A percentile compares a stretch with the other conserved stretches of the same genome.
Evolutionary conservation across 1,140 invertebrate species (phyloP).

Genomic region (Archivesica marissinica): DNA sequence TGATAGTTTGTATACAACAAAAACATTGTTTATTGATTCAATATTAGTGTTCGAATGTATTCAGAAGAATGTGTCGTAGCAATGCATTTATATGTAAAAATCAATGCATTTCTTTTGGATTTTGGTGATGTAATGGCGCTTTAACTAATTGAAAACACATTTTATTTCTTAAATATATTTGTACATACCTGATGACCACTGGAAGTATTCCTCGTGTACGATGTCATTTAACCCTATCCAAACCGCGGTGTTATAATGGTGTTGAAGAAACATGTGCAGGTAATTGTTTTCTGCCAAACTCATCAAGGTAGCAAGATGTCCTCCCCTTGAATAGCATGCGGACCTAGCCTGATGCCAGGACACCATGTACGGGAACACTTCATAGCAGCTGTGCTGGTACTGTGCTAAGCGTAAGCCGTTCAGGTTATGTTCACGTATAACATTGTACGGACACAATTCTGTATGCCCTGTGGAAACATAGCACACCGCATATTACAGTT

Average conservation of each 20-base stretch:
- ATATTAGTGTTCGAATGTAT: too few species aligned
- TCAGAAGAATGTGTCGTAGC: too few species aligned
- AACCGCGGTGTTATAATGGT: neutral
- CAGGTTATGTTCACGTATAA: neutral
- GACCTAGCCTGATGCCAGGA: conserved; percentile 9
- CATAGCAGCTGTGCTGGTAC: conserved; percentile 18
- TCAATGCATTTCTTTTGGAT: too few species aligned
- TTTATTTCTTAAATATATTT: too few species aligned
- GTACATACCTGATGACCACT: conserved; percentile 35
- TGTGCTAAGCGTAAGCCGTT: neutral
- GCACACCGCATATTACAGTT: too few species aligned
- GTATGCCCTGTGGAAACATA: neutral
- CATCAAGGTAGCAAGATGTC: neutral
- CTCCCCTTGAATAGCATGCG: neutral
- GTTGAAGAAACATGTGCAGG: neutral
- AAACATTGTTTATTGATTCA: too few species aligned
- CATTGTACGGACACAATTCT: neutral
- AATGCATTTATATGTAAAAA: too few species aligned
- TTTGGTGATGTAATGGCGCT: too few species aligned
- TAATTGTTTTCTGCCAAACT: neutral
- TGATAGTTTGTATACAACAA: too few species aligned
- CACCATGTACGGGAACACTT: neutral
- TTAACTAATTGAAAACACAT: too few species aligned
- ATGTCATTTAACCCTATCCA: conserved; percentile 41
- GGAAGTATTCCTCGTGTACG: neutral